Base-by-base conservation (phyloP, 2,797 vertebrate genomes). In the Enteromius mattozi region DNA sequence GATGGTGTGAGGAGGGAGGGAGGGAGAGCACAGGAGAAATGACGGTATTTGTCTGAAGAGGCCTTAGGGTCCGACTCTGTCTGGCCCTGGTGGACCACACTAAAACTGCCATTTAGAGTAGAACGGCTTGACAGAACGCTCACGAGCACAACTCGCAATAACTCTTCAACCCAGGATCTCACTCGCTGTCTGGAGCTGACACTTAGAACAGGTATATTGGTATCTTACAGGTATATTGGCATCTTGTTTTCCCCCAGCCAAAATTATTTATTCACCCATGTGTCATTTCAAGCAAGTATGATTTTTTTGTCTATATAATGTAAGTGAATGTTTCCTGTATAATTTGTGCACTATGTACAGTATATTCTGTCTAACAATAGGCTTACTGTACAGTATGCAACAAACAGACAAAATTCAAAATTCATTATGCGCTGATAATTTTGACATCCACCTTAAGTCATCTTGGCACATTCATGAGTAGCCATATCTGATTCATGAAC, bases 1-100 rank as follows among this genome's bases (percentile, higher is more conserved):
- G 84, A 81, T 88, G 81, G 72, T 89, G 88, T 88, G 86, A 88
- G 90, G 86, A 86, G 88, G 88, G 71, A 86, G 89, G 87, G 87
- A 85, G 86, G 87, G 42, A 91, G 88, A 86, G 80, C 80, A 42
- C 63, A 88, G 83, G 69, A 86, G 81, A 88, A 88, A 88, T 72
- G 65, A 81, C 80, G 65, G 80, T 87, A 65, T 87, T 89, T 88
- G 82, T 86, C 69, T 80, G 86, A 90, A 86, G 78, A 81, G 79
- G 82, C 83, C 85, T 81, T 68, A 35, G 82, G 86, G 85, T 82
- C 85, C 63, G 56, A 81, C 81, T 81, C 42, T 69, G 35, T 71
- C 77, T 45, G 40, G 74, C 81, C 84, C 82, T 82, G 80, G 84
- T 80, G 84, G 88, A 86, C 85, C 78, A 78, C 85, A 84, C 86